Evolutionary conservation across 2,113 vertebrate species (phyloP).

Genomic region (Ammodytes marinus): DNA sequence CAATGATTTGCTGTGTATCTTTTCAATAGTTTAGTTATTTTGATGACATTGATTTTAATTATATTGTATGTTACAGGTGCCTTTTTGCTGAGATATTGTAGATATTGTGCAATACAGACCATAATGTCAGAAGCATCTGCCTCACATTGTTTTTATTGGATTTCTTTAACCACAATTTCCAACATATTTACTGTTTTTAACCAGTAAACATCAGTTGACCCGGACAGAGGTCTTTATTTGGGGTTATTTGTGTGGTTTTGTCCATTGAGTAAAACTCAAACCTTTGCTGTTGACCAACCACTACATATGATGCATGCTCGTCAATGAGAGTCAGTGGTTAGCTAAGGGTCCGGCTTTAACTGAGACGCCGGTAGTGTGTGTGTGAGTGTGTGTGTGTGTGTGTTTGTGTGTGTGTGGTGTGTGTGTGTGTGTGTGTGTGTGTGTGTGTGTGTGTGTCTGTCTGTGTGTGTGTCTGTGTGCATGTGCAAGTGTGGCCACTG

Average conservation of each 20-base stretch:
- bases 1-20: not conserved
- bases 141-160: not conserved
- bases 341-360: slow-evolving; percentile 14
- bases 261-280: slow-evolving; percentile 6
- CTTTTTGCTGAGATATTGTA: slow-evolving; percentile 18
- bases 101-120: slow-evolving; percentile 20
- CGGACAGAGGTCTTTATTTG: not conserved
- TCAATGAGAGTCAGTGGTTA: slow-evolving; percentile 9
- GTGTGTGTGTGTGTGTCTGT: slow-evolving; percentile 2
- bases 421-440: not conserved
- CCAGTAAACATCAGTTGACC: not conserved
- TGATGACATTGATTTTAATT: slow-evolving; percentile 1
- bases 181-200: not conserved
- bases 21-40: not conserved
- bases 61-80: not conserved
- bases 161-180: not conserved
- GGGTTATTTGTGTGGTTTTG: not conserved
- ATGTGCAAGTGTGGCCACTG: slow-evolving; percentile 9
- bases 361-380: not conserved
- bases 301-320: not conserved
- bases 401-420: not conserved
- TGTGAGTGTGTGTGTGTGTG: not conserved
- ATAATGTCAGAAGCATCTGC: not conserved
- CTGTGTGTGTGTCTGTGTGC: slow-evolving; percentile 15
- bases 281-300: not conserved